Evolutionary conservation across 2,888 invertebrate species (phyloP).

Genomic region (Eurois occulta): DNA sequence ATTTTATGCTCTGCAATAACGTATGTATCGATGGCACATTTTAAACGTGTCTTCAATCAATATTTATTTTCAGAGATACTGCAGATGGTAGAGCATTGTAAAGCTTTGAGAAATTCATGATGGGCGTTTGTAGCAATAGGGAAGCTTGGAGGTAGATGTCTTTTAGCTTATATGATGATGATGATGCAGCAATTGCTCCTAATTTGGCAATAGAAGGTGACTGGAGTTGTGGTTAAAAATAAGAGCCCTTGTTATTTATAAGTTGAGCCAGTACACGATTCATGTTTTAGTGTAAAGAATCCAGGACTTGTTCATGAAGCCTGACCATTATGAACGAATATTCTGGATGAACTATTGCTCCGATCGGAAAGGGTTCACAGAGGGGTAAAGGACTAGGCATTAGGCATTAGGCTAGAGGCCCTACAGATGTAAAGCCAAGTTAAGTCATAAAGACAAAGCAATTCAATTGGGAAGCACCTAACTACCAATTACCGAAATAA

Average conservation of each 20-base stretch:
- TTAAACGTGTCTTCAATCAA: neutral
- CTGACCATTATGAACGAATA: neutral
- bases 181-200: neutral
- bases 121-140: neutral
- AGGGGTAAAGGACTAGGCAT: neutral
- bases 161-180: neutral
- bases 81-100: neutral
- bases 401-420: neutral
- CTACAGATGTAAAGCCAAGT: neutral
- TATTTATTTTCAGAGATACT: neutral
- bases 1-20: neutral
- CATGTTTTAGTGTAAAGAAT: neutral
- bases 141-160: neutral
- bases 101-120: neutral
- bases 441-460: constrained; percentile 1
- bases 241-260: neutral
- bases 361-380: neutral
- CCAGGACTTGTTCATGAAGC: neutral
- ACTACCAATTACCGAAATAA: constrained; percentile 28
- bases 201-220: neutral
- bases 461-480: constrained; percentile 22
- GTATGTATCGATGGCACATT: neutral
- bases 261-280: neutral
- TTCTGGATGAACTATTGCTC: neutral
- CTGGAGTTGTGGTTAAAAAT: neutral